Evolutionary conservation across 2,797 vertebrate genomes (phyloP), one percentile per base, ranked within the genome.

Genomic region (Hapalemur alaotrensis): DNA sequence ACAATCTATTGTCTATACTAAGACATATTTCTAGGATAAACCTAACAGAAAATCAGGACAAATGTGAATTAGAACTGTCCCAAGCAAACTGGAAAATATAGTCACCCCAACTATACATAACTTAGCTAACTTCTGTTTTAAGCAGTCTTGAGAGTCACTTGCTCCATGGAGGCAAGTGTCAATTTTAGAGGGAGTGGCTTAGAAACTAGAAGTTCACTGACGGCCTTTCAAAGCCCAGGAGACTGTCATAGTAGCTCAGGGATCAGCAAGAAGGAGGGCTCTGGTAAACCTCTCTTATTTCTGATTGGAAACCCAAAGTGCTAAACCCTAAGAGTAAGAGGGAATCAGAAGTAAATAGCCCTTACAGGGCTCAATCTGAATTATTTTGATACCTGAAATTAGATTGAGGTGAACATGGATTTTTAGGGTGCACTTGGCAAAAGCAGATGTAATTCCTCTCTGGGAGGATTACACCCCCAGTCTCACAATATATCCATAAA

Each of bases 11-110:
- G 30, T 65, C 23, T 28, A 46, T n/a, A 63, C 10, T 14, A 63
- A 48, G 52, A 50, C 75, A 91, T 93, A 78, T 84, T 92, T 94
- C 46, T 23, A 65, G n/a, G n/a, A 52, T 38, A 91, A 90, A 54
- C 6, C 11, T 32, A 90, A 72, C 7, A 80, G 28, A 48, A 92
- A 72, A 10, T 89, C 22, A 90, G 61, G 23, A 67, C 20, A 78
- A 50, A 2, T 75, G 2, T 76, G 73, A 79, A 61, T 63, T 41
- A 76, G 65, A 9, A 72, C 30, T 46, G 41, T 84, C 18, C 28
- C 9, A 79, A 46, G 9, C 2, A 75, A 79, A 89, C 5, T 25
- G 65, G 65, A 89, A 87, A 75, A 50, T 52, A 84, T 1, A 67
- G 46, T 95, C 7, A 23, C 9, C 30, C 28, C 5, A 25, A 14